These are phyloP conservation scores for Sinocyclocheilus rhinocerous DNA, from an alignment of 2,113 vertebrate species.

Conservation along the genomic window DNA sequence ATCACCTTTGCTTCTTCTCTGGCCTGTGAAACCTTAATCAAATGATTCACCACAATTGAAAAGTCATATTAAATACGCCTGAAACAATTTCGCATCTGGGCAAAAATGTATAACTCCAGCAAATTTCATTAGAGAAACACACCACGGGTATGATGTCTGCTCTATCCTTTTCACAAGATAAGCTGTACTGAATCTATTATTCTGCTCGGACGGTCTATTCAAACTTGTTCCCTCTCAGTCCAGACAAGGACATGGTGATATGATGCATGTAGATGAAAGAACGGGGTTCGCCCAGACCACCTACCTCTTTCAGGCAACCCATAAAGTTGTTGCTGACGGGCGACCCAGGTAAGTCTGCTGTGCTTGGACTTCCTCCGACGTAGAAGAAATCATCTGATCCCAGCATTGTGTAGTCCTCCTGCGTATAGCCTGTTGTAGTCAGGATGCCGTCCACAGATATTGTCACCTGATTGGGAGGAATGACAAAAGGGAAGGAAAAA, in stretches of 20 bases:
- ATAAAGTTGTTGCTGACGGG: slow-evolving; percentile 99
- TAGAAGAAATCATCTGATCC: slow-evolving; percentile 99
- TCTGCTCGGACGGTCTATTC: slow-evolving; percentile 33
- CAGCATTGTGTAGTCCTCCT: slow-evolving; percentile 99
- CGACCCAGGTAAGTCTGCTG: slow-evolving; percentile 94
- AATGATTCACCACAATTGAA: slow-evolving; percentile 61
- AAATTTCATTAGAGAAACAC: slow-evolving; percentile 57
- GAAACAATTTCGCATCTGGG: slow-evolving; percentile 49
- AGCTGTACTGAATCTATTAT: slow-evolving; percentile 61
- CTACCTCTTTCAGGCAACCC: slow-evolving; percentile 98
- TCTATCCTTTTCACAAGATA: slow-evolving; percentile 47
- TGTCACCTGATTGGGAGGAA: slow-evolving; percentile 84
- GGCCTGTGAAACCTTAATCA: slow-evolving; percentile 51
- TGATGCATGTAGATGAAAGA: slow-evolving; percentile 22
- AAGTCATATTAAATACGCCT: slow-evolving; percentile 60
- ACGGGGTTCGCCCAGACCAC: neutral
- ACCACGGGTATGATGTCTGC: slow-evolving; percentile 45
- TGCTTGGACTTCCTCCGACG: slow-evolving; percentile 96
- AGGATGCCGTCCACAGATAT: slow-evolving; percentile 99
- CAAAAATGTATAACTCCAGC: slow-evolving; percentile 49
- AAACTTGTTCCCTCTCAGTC: slow-evolving; percentile 23
- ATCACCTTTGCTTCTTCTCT: slow-evolving; percentile 37
- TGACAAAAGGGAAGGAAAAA: slow-evolving; percentile 70
- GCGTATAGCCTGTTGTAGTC: slow-evolving; percentile 97
- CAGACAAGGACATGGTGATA: slow-evolving; percentile 35